phyloP scores from a whole-genome alignment of 2,888 invertebrate species.

The Colletes collaris region DNA sequence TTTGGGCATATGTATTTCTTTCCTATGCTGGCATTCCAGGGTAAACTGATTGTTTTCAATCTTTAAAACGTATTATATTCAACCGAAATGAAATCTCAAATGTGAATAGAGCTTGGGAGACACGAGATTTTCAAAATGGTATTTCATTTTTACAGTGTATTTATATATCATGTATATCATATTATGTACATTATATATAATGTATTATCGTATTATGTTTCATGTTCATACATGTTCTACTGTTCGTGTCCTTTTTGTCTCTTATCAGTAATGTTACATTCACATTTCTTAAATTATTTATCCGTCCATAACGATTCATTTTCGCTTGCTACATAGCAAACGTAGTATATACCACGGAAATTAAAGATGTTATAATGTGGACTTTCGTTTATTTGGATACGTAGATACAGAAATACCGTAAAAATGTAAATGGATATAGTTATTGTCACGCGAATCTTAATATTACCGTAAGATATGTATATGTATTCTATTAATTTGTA shows the following conservation, averaged over 20 bases:
- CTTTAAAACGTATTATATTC: neutral
- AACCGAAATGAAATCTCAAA: neutral
- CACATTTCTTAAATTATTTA: slow-evolving; percentile 43
- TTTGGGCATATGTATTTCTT: neutral
- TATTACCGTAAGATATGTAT: neutral
- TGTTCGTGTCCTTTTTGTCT: slow-evolving; percentile 13
- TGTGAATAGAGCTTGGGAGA: neutral
- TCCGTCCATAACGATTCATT: slow-evolving; percentile 58
- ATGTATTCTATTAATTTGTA: neutral
- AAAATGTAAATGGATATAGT: neutral
- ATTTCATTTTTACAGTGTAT: slow-evolving; percentile 1
- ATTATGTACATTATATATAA: neutral
- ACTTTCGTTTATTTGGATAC: too few species aligned
- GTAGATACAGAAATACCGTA: too few species aligned
- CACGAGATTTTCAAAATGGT: slow-evolving; percentile 18
- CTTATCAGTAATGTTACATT: slow-evolving; percentile 27
- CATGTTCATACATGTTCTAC: neutral
- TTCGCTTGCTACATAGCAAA: neutral
- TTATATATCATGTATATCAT: slow-evolving; percentile 19
- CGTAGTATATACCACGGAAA: too few species aligned
- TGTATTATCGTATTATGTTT: slow-evolving; percentile 17
- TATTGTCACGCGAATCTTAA: slow-evolving; percentile 1
- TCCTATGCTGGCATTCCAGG: neutral
- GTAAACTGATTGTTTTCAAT: neutral
- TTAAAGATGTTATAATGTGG: too few species aligned